Evolutionary conservation across 2,888 invertebrate genomes (phyloP), one percentile per base, ranked within the genome.

Genomic region (Quadroppia sp.): DNA sequence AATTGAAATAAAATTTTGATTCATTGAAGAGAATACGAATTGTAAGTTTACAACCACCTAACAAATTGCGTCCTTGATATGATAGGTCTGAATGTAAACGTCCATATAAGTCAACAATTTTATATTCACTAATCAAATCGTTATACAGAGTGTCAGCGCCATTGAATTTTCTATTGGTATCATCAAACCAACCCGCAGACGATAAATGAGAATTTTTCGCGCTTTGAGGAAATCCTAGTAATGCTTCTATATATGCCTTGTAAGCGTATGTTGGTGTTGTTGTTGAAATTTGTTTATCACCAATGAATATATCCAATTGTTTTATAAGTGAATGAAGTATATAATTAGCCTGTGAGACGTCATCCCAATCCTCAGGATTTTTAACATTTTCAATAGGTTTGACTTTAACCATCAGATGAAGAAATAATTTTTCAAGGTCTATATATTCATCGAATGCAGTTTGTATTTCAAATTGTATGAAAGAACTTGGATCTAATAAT

Each of bases 161-260:
- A 9, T 59, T 23, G 7, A 13, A 23, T 45, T 23, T 70, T 23
- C 13, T 17, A 11, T 42, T 42, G 2, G 17, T 20, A 25, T 45
- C 45, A 40, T 70, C 25, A 30, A 23, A 48, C 71, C 71, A 70
- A 2, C 11, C 1, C 1, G 71, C 20, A 30, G 1, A 4, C 4
- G 20, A 6, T 17, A 70, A 42, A 45, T 25, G 25, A 6, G 45
- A 42, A 7, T 70, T 42, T 28, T 50, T 45, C 1, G 17, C n/a
- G 1, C 4, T 23, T 30, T 70, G 9, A 9, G n/a, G 20, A n/a
- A 25, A 20, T 13, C 71, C 71, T 15, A 50, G 15, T 1, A 40
- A n/a, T 17, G 36, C 28, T 45, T 70, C 71, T 36, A 70, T 45
- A 28, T 70, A 36, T n/a, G 40, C 36, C 23, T 30, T 70, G 45